phyloP scores from a whole-genome alignment of 2,888 invertebrate genomes.

The Heteropelma amictum region DNA sequence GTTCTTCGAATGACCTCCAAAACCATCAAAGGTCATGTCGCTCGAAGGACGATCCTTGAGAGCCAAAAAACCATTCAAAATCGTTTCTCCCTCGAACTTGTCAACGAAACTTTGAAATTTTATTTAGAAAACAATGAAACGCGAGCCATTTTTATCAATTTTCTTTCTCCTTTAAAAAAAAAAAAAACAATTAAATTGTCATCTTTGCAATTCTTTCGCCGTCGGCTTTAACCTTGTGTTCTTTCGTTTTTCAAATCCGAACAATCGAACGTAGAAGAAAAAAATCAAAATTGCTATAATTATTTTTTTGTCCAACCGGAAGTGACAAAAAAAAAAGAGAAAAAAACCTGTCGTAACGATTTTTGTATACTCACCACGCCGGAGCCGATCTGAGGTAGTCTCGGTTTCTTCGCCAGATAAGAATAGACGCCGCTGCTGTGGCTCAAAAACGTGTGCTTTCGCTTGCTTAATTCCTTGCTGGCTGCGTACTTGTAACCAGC shows the following conservation, averaged over 20 bases:
- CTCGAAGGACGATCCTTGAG: not conserved
- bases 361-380: conserved; percentile 35
- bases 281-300: conserved; percentile 1
- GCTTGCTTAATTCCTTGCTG: no score
- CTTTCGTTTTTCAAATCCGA: not conserved
- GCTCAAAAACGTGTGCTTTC: no score
- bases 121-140: no score
- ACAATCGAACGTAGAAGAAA: not conserved
- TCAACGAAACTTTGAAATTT: no score
- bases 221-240: not conserved
- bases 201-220: no score
- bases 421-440: no score
- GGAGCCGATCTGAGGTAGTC: conserved; percentile 20
- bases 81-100: no score
- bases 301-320: not conserved
- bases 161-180: not conserved
- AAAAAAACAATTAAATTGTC: not conserved
- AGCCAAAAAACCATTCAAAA: no score
- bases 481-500: no score
- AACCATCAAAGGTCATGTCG: conserved; percentile 59
- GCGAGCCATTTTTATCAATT: no score
- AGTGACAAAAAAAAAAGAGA: not conserved
- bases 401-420: conserved; percentile 42
- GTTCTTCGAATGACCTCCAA: conserved; percentile 64
- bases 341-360: no score